A percentile compares a stretch with the other conserved stretches of the same genome.
Evolutionary conservation across 2,113 vertebrate genomes (phyloP).

Genomic region (Caranx ignobilis): DNA sequence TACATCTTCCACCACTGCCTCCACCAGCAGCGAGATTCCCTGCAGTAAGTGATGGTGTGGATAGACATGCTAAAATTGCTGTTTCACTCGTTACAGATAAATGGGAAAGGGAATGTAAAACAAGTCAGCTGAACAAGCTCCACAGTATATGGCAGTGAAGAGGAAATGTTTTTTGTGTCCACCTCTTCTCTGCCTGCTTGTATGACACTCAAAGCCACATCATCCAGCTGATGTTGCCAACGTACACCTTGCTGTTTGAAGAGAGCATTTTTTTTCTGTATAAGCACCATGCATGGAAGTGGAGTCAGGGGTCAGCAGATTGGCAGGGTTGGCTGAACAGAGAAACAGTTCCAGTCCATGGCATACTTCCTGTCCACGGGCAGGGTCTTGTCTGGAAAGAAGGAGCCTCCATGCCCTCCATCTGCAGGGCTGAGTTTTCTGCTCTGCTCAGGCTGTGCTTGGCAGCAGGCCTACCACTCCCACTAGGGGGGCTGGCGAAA

Average conservation of each 20-base stretch:
- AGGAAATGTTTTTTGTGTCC: background rate
- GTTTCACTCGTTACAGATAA: slow-evolving; percentile 17
- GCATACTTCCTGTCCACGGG: slow-evolving; percentile 38
- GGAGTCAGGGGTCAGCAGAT: slow-evolving; percentile 21
- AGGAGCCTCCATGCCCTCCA: slow-evolving; percentile 35
- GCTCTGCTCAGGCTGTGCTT: slow-evolving; percentile 64
- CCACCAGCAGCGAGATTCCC: background rate
- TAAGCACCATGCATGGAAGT: background rate
- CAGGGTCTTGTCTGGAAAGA: slow-evolving; percentile 54
- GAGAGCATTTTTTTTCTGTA: background rate
- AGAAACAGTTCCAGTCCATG: slow-evolving; percentile 26
- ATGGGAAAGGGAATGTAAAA: background rate
- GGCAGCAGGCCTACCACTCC: slow-evolving; percentile 70
- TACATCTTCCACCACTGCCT: too few species aligned
- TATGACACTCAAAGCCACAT: slow-evolving; percentile 9
- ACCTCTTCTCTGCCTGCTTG: background rate
- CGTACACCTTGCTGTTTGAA: slow-evolving; percentile 7
- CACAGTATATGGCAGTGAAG: background rate
- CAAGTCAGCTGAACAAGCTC: background rate
- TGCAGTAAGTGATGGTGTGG: slow-evolving; percentile 18
- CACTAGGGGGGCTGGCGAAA: slow-evolving; percentile 58
- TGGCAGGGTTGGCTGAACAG: slow-evolving; percentile 8
- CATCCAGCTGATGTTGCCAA: background rate
- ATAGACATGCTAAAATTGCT: slow-evolving; percentile 1
- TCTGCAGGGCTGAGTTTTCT: slow-evolving; percentile 57